These are phyloP conservation scores for Scleropages formosus DNA, from an alignment of 2,797 vertebrate genomes.

Conservation along the genomic window DNA sequence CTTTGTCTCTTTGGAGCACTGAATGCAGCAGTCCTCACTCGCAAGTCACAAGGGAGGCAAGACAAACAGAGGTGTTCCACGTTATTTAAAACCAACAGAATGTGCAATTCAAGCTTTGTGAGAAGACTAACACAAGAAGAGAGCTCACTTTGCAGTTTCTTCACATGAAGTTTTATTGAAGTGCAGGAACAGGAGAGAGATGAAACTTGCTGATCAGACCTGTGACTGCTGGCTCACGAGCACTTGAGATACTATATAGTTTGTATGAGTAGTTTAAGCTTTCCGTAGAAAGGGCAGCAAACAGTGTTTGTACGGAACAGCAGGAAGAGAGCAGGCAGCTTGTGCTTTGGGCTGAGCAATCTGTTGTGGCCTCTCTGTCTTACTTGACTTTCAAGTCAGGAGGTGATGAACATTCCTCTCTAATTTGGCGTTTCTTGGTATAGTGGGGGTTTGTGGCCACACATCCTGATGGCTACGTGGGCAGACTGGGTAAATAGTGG, in stretches of 20 bases:
- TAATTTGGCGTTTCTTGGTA: conserved; percentile 12
- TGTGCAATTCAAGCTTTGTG: too few relatives aligned
- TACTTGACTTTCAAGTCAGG: neutral
- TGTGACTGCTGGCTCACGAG: too few relatives aligned
- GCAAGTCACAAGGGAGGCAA: neutral
- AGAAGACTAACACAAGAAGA: too few relatives aligned
- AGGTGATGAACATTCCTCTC: conserved; percentile 8
- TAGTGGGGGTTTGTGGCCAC: neutral
- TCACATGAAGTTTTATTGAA: neutral
- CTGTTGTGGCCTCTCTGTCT: neutral
- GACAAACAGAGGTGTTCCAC: conserved; percentile 5
- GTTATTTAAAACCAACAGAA: neutral
- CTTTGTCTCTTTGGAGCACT: neutral
- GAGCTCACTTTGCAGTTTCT: neutral
- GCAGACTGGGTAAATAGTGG: neutral
- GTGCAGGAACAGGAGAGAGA: neutral
- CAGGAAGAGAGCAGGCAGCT: too few relatives aligned
- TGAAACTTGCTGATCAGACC: neutral
- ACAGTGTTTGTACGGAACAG: too few relatives aligned
- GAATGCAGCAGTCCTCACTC: too few relatives aligned
- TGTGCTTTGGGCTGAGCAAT: neutral
- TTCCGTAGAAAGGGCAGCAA: too few relatives aligned
- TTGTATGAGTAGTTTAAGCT: too few relatives aligned
- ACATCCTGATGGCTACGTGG: neutral
- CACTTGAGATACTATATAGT: too few relatives aligned